phyloP scores from a whole-genome alignment of 92 coral and sea anemone species.

The Ricordea florida region DNA sequence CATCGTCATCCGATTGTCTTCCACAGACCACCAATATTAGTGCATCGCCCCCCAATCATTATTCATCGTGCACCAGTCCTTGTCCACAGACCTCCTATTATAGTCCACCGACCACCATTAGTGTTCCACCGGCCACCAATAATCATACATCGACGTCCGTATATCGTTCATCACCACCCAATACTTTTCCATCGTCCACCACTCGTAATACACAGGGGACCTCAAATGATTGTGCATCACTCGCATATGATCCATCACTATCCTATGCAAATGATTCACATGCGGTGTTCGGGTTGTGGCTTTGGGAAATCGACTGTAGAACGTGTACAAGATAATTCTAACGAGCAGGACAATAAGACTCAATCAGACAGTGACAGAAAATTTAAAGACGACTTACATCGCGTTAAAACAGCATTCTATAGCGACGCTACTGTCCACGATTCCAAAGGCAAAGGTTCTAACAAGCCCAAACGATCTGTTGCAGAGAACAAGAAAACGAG shows the following conservation, averaged over 20 bases:
- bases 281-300: conserved; percentile 87
- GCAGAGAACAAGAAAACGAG: conserved; percentile 52
- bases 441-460: conserved; percentile 48
- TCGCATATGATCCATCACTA: conserved; percentile 85
- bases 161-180: conserved; percentile 91
- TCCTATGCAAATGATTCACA: conserved; percentile 88
- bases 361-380: conserved; percentile 22
- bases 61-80: conserved; percentile 89
- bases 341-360: conserved; percentile 1
- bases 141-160: conserved; percentile 91
- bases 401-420: background rate
- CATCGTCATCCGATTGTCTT: conserved; percentile 95
- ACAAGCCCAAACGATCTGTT: conserved; percentile 73
- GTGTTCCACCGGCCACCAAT: conserved; percentile 85
- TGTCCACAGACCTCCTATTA: conserved; percentile 85
- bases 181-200: conserved; percentile 92
- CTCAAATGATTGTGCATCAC: conserved; percentile 82
- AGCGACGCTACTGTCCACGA: conserved; percentile 27
- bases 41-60: conserved; percentile 94
- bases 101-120: conserved; percentile 91
- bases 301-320: conserved; percentile 70
- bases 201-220: conserved; percentile 84
- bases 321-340: conserved; percentile 41
- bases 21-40: conserved; percentile 91
- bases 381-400: background rate